Percentiles rank a stretch among this genome's conserved stretches.
Evolutionary conservation across 1,140 invertebrate species (phyloP).

Genomic region (Drosophila nebulosa): DNA sequence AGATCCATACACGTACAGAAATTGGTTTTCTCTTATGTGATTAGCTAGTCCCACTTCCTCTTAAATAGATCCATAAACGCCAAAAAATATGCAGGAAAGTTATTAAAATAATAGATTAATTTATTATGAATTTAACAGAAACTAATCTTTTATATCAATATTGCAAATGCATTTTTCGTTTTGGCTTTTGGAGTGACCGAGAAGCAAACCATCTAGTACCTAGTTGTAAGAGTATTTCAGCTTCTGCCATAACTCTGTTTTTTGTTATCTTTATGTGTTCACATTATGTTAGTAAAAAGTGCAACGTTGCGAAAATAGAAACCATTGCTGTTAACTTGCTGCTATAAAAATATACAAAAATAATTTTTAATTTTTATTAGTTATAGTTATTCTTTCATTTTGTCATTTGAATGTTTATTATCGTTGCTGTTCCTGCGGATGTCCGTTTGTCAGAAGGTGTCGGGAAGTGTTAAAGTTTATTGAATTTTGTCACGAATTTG

Average conservation of each 20-base stretch:
- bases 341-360: too few species aligned
- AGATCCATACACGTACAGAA: too few species aligned
- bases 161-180: too few species aligned
- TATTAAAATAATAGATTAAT: too few species aligned
- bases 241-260: background rate
- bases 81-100: too few species aligned
- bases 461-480: slow-evolving; percentile 14
- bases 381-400: background rate
- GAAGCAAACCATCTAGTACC: too few species aligned
- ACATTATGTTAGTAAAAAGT: background rate
- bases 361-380: background rate
- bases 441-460: slow-evolving; percentile 8
- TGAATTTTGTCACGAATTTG: slow-evolving; percentile 37
- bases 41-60: too few species aligned
- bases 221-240: background rate
- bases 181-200: too few species aligned
- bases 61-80: too few species aligned
- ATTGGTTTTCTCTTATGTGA: too few species aligned
- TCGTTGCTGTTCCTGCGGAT: slow-evolving; percentile 24
- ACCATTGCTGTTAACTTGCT: background rate
- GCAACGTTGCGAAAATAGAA: background rate
- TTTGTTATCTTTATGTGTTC: background rate
- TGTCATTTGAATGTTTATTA: slow-evolving; percentile 64
- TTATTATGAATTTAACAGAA: too few species aligned
- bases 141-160: too few species aligned